Percentiles rank a stretch among this genome's conserved stretches.
phyloP scores from a whole-genome alignment of 2,797 vertebrate species.

The Centropyge bicolor region DNA sequence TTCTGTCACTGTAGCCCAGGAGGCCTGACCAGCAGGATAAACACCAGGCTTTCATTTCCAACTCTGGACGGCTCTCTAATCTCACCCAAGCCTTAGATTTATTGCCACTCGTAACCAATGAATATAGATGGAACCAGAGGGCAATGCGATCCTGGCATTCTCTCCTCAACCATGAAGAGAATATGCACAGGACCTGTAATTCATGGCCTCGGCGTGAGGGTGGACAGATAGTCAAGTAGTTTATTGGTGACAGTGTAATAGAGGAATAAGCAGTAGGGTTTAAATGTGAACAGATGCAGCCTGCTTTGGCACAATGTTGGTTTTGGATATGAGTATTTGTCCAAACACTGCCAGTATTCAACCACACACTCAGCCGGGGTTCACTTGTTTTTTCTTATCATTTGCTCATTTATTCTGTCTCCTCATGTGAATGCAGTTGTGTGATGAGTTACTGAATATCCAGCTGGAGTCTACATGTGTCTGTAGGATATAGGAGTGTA shows the following conservation, averaged over 20 bases:
- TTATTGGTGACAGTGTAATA: constrained; percentile 49
- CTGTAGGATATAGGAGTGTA: background rate
- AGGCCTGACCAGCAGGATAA: constrained; percentile 62
- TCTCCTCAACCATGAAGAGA: constrained; percentile 39
- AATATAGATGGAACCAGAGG: constrained; percentile 55
- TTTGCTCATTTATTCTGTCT: background rate
- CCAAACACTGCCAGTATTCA: background rate
- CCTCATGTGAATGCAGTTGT: background rate
- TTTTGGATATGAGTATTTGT: constrained; percentile 1
- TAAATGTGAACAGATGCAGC: constrained; percentile 25
- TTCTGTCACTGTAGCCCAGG: constrained; percentile 50
- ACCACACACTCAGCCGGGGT: background rate
- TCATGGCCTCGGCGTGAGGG: constrained; percentile 28
- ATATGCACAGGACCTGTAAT: constrained; percentile 63
- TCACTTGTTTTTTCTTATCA: constrained; percentile 1
- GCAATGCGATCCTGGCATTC: constrained; percentile 17
- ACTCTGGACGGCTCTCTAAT: constrained; percentile 68
- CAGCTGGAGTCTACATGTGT: background rate
- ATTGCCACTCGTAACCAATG: constrained; percentile 60
- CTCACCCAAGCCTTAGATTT: constrained; percentile 65
- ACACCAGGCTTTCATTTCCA: constrained; percentile 71
- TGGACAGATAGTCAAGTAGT: constrained; percentile 32
- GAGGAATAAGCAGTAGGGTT: constrained; percentile 38
- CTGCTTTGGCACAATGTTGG: background rate
- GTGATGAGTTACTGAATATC: background rate